These are phyloP conservation scores for Aphis craccivora DNA, from an alignment of 1,140 invertebrate genomes.

Conservation along the genomic window DNA sequence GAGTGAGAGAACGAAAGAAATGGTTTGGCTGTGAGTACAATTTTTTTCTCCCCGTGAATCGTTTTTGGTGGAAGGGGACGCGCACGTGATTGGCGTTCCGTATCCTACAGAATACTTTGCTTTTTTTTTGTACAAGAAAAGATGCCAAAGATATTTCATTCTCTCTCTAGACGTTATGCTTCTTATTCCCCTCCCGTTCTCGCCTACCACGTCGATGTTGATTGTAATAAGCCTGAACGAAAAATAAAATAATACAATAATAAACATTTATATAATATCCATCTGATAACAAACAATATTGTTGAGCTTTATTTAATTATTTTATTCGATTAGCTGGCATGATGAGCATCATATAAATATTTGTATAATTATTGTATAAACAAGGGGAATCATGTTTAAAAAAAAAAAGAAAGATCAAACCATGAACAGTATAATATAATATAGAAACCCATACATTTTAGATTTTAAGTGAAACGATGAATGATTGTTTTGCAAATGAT, in stretches of 20 bases:
- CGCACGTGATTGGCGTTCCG: constrained; percentile 53
- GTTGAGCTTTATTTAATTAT: not conserved
- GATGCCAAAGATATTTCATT: constrained; percentile 30
- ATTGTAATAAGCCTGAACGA: not conserved
- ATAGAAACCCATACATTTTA: not conserved
- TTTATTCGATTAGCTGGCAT: not conserved
- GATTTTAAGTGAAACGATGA: no score
- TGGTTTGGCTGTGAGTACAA: not conserved
- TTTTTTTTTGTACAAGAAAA: constrained; percentile 7
- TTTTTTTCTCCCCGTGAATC: not conserved
- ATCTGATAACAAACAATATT: not conserved
- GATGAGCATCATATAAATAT: not conserved
- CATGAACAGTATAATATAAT: not conserved
- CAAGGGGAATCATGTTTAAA: no score
- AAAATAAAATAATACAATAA: not conserved
- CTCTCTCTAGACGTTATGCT: not conserved
- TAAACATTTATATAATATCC: not conserved
- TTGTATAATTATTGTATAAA: not conserved
- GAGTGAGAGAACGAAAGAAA: not conserved
- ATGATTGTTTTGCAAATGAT: no score
- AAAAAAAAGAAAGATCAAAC: not conserved
- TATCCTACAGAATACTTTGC: constrained; percentile 36
- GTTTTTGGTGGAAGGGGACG: not conserved
- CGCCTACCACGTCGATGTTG: not conserved
- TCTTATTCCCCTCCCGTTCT: not conserved